Base-by-base conservation (phyloP, 2,888 invertebrate genomes). In the Beris morrisii region DNA sequence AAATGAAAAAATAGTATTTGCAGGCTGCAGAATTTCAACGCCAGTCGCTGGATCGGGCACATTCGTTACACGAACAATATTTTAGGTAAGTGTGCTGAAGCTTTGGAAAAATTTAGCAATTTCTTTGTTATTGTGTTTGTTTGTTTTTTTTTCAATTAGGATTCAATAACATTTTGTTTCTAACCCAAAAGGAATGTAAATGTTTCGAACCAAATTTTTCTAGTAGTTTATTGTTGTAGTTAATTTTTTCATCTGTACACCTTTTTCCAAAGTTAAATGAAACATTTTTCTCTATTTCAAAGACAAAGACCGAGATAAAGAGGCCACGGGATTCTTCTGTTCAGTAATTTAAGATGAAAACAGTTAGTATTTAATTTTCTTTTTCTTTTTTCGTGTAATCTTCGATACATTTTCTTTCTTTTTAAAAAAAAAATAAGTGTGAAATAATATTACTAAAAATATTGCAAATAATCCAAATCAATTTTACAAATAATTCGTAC, bases 1-100 rank as follows among this genome's bases (percentile, higher is more conserved):
- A 61, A 63, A 66, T 77, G 78, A 76, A 76, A 74, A 75, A 76
- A 77, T 76, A 79, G 81, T 80, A 79, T 78, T 81, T 81, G 74
- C 79, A 80, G 81, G 81, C 81, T 69, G 82, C 82, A 72, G 81
- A 81, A 74, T 80, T 79, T 71, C 81, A 81, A 72, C 77, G 81
- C 69, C 81, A 81, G 71, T 79, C 81, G 56, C 74, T 81, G 70
- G 70, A 71, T 65, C 65, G 71, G 50, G 70, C 71, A 46, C 71
- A 71, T 64, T 67, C 70, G 12, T 63, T 70, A 56, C 81, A 81
- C 71, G 81, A 81, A 75, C 81, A 81, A 74, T 81, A 81, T 73
- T 81, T 81, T 70, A 78, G 81, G 81, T 81, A 71, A 77, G 75
- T 74, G 38, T 52, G n/a, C 22, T 54, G 54, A 45, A 28, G 11